Evolutionary conservation across 2,113 vertebrate genomes (phyloP).

Genomic region (Odontesthes bonariensis): DNA sequence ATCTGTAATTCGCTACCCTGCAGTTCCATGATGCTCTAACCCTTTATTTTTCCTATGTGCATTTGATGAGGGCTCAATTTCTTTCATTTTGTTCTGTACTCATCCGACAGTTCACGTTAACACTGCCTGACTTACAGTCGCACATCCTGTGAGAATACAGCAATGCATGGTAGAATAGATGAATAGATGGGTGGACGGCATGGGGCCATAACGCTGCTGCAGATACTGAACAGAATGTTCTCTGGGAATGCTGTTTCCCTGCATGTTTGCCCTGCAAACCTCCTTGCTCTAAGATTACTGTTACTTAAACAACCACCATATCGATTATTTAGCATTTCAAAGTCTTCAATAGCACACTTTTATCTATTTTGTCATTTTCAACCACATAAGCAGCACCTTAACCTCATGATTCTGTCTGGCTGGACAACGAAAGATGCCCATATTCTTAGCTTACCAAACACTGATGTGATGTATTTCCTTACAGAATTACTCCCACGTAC

Average conservation of each 20-base stretch:
- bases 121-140: not conserved
- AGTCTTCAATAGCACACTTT: not conserved
- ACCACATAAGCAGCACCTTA: not conserved
- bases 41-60: not conserved
- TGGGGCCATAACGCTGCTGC: conserved; percentile 4
- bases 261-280: not conserved
- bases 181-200: conserved; percentile 17
- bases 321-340: not conserved
- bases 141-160: conserved; percentile 11
- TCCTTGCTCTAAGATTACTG: not conserved
- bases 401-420: conserved; percentile 4
- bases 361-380: not conserved
- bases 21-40: not conserved
- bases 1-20: not conserved
- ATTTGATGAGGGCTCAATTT: conserved; percentile 3
- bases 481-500: conserved; percentile 59
- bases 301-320: not conserved
- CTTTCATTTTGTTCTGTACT: not conserved
- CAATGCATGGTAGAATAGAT: not conserved
- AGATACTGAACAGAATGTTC: conserved; percentile 26
- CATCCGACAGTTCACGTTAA: not conserved
- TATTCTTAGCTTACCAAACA: conserved; percentile 22
- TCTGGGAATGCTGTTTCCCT: conserved; percentile 18
- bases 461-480: conserved; percentile 38
- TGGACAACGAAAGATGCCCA: not conserved